Base-by-base conservation (phyloP, 2,113 vertebrate species). In the Corvus hawaiiensis region DNA sequence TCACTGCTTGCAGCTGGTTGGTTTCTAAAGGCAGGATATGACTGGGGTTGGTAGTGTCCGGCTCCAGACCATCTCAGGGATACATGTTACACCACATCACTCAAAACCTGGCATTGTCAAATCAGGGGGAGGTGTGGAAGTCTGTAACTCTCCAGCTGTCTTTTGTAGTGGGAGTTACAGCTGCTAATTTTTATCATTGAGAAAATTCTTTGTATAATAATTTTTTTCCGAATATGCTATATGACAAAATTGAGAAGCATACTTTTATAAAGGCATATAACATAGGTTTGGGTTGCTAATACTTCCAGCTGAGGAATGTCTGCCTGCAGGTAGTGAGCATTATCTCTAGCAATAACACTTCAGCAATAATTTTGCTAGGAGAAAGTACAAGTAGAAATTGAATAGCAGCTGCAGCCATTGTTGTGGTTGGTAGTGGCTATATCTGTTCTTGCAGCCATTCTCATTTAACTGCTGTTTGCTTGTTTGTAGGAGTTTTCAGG, bases 31-130 rank as follows among this genome's bases (percentile, higher is more conserved):
- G 52, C 52, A 26, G 67, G 56, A 5, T 12, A 5, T 10, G 8
- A 0, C 15, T 1, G 1, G 21, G 21, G 13, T 4, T 67, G 74
- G 16, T 6, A 4, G 44, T 7, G 35, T 16, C 33, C 13, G 0
- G 52, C n/a, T 67, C 52, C 56, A n/a, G 62, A 10, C n/a, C n/a
- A 6, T 46, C 48, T 13, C 39, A 33, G 54, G 41, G 59, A 9
- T 8, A 2, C 16, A 0, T 4, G 7, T 58, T 10, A 11, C 21
- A 21, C 33, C 56, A 7, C 30, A 30, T 54, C 48, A 16, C 75
- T 55, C 56, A 8, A 8, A 32, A 55, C 5, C 43, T 30, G 41
- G 7, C 41, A 5, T 3, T 56, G 63, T 39, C 27, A 14, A 16
- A 39, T 22, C 23, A 11, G 18, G 4, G 3, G 19, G 10, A 32